These are phyloP conservation scores for Odontesthes bonariensis DNA, from an alignment of 2,113 vertebrate species.

Conservation along the genomic window DNA sequence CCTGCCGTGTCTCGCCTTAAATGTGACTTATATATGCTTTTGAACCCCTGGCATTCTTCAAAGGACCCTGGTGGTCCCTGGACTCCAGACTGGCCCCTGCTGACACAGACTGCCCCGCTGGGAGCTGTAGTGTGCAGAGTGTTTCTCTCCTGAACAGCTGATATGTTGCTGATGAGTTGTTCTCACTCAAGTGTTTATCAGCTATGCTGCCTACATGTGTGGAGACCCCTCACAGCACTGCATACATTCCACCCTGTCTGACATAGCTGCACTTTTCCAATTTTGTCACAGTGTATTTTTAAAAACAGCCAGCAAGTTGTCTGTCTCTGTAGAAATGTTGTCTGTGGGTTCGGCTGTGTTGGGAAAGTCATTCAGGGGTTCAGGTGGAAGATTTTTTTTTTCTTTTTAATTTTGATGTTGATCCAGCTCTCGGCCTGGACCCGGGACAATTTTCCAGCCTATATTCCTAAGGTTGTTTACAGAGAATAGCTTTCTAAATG, in stretches of 20 bases:
- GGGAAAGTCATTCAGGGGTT: neutral
- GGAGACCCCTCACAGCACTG: constrained; percentile 57
- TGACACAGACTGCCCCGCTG: neutral
- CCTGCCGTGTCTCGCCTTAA: too few relatives aligned
- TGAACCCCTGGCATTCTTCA: neutral
- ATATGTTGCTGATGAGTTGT: constrained; percentile 33
- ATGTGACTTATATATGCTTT: neutral
- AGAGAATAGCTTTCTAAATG: too few relatives aligned
- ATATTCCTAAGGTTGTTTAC: too few relatives aligned
- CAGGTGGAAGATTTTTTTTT: neutral
- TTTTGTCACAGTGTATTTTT: constrained; percentile 63
- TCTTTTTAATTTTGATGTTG: neutral
- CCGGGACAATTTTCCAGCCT: too few relatives aligned
- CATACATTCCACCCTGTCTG: constrained; percentile 27
- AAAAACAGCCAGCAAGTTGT: constrained; percentile 30
- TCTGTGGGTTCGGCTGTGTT: neutral
- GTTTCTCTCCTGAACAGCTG: neutral
- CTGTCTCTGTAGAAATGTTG: neutral
- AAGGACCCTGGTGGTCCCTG: neutral
- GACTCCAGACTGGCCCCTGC: neutral
- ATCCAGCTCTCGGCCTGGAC: too few relatives aligned
- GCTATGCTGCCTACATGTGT: constrained; percentile 34
- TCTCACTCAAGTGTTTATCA: constrained; percentile 62
- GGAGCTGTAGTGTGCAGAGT: neutral
- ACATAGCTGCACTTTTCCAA: constrained; percentile 62